Evolutionary conservation across 2,888 invertebrate genomes (phyloP), one percentile per base, ranked within the genome.

Genomic region (Melanargia galathea): DNA sequence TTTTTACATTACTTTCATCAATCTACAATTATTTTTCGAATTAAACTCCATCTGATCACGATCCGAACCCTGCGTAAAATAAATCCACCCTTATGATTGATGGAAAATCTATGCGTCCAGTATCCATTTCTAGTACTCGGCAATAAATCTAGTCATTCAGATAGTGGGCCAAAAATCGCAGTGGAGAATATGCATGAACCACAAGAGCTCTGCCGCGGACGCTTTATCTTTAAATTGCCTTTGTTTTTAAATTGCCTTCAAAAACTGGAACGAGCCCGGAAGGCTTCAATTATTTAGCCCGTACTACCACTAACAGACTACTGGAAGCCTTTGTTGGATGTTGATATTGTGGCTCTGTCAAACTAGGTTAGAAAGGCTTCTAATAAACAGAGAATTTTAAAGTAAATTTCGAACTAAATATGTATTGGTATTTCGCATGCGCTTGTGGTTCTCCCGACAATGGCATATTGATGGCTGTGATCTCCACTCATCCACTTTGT

Each of bases 261-360:
- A 74, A 77, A 82, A 80, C 69, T 78, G 71, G 76, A 75, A 71
- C 78, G 72, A 65, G 66, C 74, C 73, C 73, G 73, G 75, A 72
- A 76, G 75, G 75, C 75, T 73, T 78, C 74, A 82, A 79, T 81
- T 81, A 83, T 81, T 77, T 71, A 74, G 72, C 70, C 73, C 69
- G 62, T 56, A 49, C 59, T 61, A 68, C 62, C 49, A 26, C 59
- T 58, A 46, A 49, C 40, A 57, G 35, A 58, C 48, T 26, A 62
- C 65, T 65, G 63, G 56, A 58, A 58, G 35, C 63, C 40, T 49
- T 54, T 63, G 62, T 62, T 60, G 63, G 45, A 58, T 58, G 48
- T 10, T 52, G 51, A 56, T 49, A 24, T 55, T 60, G 59, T 26
- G 54, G 26, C 40, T 26, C 24, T 38, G 38, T 48, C 46, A 20